These are phyloP conservation scores for Temnothorax longispinosus DNA, from an alignment of 1,140 invertebrate species.

Conservation along the genomic window DNA sequence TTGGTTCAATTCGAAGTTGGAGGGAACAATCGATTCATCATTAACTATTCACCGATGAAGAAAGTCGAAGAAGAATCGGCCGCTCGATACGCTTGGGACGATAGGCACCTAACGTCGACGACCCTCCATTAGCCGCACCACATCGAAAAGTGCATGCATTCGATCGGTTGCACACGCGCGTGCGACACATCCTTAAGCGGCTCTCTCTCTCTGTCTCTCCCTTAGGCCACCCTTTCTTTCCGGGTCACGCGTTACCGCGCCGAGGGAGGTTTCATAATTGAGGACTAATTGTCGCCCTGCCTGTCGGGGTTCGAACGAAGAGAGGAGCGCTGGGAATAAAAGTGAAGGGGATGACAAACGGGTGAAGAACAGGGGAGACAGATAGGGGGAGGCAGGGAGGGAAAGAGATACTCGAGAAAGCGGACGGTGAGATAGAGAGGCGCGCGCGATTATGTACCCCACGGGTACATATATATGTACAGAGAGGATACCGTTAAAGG, in stretches of 20 bases:
- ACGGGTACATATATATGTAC: conserved; percentile 16
- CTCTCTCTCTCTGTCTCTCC: conserved; percentile 21
- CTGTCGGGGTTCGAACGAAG: conserved; percentile 44
- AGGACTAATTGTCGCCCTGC: conserved; percentile 71
- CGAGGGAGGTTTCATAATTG: conserved; percentile 73
- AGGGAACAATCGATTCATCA: not conserved
- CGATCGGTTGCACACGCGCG: conserved; percentile 55
- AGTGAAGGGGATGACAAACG: conserved; percentile 12
- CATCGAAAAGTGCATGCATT: conserved; percentile 69
- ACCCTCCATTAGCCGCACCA: conserved; percentile 52
- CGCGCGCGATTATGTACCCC: conserved; percentile 20
- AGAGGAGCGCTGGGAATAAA: conserved; percentile 54
- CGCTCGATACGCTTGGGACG: conserved; percentile 5
- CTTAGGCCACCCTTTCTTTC: conserved; percentile 63
- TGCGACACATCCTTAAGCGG: conserved; percentile 59
- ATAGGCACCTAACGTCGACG: conserved; percentile 17
- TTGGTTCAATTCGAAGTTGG: not conserved
- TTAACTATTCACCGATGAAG: conserved; percentile 27
- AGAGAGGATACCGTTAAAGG: conserved; percentile 21
- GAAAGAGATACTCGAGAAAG: conserved; percentile 10
- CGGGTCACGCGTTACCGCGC: conserved; percentile 68
- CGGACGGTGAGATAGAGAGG: conserved; percentile 12
- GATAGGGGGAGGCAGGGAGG: not conserved
- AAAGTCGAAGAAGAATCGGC: conserved; percentile 12
- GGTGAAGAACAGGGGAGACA: not conserved